Evolutionary conservation across 2,113 vertebrate genomes (phyloP).

Genomic region (Rhipidura dahli): DNA sequence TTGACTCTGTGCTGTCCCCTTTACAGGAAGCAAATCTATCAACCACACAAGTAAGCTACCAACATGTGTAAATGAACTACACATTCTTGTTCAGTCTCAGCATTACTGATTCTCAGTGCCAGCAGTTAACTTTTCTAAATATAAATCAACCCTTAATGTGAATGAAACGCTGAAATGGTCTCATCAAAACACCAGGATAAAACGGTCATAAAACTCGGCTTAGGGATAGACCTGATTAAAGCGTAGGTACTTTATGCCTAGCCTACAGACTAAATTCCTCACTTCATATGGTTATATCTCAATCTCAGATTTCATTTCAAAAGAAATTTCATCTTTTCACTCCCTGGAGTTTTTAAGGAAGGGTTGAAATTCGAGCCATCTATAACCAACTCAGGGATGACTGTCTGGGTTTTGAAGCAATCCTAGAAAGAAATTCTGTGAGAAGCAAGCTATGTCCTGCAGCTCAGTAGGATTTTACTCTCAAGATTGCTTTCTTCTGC

Average conservation of each 20-base stretch:
- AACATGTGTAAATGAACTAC: not conserved
- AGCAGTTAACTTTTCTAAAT: not conserved
- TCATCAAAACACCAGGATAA: not conserved
- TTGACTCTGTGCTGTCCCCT: not conserved
- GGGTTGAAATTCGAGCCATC: not conserved
- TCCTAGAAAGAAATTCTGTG: not conserved
- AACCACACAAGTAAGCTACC: not conserved
- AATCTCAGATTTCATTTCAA: slow-evolving; percentile 21
- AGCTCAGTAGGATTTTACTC: not conserved
- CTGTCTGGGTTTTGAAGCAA: not conserved
- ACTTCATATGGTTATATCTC: not conserved
- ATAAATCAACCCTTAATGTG: slow-evolving; percentile 19
- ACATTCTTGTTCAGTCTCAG: not conserved
- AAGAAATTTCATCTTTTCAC: not conserved
- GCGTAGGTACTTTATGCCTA: not conserved
- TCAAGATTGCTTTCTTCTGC: not conserved
- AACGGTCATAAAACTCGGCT: not conserved
- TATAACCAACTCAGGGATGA: not conserved
- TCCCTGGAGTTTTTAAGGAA: not conserved
- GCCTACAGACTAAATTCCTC: not conserved
- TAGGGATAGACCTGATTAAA: slow-evolving; percentile 15
- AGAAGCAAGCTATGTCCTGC: not conserved
- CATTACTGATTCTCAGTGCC: not conserved
- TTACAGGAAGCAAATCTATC: not conserved
- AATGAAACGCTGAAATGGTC: not conserved